phyloP scores from a whole-genome alignment of 2,888 invertebrate species.

The Drosophila melanosoma region DNA sequence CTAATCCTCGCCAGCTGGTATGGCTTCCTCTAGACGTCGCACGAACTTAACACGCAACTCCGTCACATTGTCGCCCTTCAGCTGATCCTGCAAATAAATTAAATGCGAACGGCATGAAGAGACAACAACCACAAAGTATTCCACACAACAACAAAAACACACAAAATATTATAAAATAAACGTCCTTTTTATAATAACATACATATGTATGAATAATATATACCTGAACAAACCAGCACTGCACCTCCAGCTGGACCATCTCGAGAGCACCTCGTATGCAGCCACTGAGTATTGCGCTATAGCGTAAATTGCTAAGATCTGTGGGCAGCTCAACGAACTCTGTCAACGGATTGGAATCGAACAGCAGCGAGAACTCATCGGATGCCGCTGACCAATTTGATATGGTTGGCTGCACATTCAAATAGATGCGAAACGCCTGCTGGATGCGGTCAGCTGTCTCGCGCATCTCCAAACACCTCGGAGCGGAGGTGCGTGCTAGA shows the following conservation, averaged over 20 bases:
- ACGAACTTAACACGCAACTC: conserved; percentile 98
- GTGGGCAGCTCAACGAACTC: conserved; percentile 99
- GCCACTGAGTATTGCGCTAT: conserved; percentile 97
- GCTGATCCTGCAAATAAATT: conserved; percentile 89
- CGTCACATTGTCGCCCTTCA: conserved; percentile 97
- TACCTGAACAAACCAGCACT: conserved; percentile 95
- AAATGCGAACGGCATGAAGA: conserved; percentile 20
- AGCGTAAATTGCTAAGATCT: conserved; percentile 92
- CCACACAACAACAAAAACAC: conserved; percentile 31
- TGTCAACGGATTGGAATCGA: conserved; percentile 97
- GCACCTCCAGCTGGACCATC: conserved; percentile 99
- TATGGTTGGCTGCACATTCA: conserved; percentile 96
- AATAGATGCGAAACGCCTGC: conserved; percentile 91
- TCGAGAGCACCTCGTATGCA: conserved; percentile 97
- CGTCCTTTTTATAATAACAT: conserved; percentile 10
- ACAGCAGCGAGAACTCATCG: conserved; percentile 97
- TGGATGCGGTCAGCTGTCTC: conserved; percentile 98
- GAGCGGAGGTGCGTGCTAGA: conserved; percentile 94
- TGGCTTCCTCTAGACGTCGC: conserved; percentile 97
- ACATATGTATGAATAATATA: conserved; percentile 19
- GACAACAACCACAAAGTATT: conserved; percentile 58
- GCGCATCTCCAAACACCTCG: conserved; percentile 96
- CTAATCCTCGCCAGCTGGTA: conserved; percentile 99
- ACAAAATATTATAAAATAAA: conserved; percentile 6
- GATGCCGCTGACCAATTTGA: conserved; percentile 97